Evolutionary conservation across 1,140 invertebrate genomes (phyloP), one percentile per base, ranked within the genome.

Genomic region (Bombus breviceps): DNA sequence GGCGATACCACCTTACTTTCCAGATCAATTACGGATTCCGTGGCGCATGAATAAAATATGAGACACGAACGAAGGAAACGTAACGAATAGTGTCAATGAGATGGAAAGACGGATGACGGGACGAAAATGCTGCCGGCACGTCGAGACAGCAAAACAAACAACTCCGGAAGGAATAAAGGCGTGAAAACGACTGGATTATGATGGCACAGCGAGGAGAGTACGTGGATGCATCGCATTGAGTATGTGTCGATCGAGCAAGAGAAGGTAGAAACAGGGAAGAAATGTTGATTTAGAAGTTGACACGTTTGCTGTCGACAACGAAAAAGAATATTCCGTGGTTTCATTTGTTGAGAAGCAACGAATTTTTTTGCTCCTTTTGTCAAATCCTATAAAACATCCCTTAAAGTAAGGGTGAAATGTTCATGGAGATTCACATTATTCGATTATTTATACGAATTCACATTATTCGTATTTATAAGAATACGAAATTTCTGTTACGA

Each of bases 21-120:
- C 32, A 28, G 41, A 68, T 79, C 64, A 69, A 79, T 79, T 79
- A 79, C 77, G 32, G 64, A 79, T 53, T 68, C 41, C 34, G 34
- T 41, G 62, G 9, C n/a, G 34, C n/a, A 81, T 81, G 79, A 81
- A 81, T 81, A 81, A 81, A 81, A 59, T 72, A 81, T 81, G 79
- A 81, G n/a, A 0, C 47, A 28, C 15, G 66, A 71, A 71, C 37
- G 79, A 81, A 81, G 47, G 79, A 72, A 73, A 72, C 68, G n/a
- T 73, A 81, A 81, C 37, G 79, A 73, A 81, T 59, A 81, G 37
- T 73, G 68, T 72, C 79, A 59, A 81, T 81, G 68, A 81, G 79
- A 81, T 72, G 68, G 79, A 81, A 81, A 73, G 68, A 81, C 34
- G 32, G 62, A 80, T 37, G 64, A 69, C 47, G 77, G 25, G 39